Evolutionary conservation across 1,140 invertebrate species (phyloP).

Genomic region (Brachionus sp.): DNA sequence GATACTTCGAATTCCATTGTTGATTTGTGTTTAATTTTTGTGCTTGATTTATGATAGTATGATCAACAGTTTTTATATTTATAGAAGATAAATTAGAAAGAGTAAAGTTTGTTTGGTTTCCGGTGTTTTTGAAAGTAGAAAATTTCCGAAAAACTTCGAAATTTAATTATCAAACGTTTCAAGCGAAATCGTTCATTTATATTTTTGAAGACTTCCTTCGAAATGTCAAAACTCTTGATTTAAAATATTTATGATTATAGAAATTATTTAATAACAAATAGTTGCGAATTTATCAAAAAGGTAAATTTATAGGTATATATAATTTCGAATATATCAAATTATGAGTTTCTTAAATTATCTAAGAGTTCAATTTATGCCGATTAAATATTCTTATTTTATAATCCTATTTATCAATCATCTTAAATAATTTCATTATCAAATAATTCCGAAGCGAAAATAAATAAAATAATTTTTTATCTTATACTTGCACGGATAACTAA

Average conservation of each 20-base stretch:
- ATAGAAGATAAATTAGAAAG: not conserved
- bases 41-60: not conserved
- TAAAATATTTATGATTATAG: not conserved
- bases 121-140: not conserved
- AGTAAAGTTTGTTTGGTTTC: not conserved
- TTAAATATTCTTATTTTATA: conserved; percentile 10
- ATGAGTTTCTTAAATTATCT: conserved; percentile 6
- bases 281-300: not conserved
- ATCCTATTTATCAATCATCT: not conserved
- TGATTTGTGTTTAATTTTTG: not conserved
- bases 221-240: conserved; percentile 16
- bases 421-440: not conserved
- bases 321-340: conserved; percentile 11
- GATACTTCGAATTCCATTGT: conserved; percentile 26
- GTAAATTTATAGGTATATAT: not conserved
- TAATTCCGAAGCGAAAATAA: not conserved
- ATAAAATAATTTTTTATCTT: not conserved
- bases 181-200: not conserved
- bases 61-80: not conserved
- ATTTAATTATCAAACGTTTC: not conserved
- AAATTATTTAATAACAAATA: not conserved
- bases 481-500: no score
- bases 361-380: conserved; percentile 12
- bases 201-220: conserved; percentile 13
- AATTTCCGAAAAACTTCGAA: conserved; percentile 39